Percentiles rank a stretch among this genome's conserved stretches.
These are phyloP conservation scores for Penaeus japonicus DNA, from an alignment of 1,140 invertebrate species.

Conservation along the genomic window DNA sequence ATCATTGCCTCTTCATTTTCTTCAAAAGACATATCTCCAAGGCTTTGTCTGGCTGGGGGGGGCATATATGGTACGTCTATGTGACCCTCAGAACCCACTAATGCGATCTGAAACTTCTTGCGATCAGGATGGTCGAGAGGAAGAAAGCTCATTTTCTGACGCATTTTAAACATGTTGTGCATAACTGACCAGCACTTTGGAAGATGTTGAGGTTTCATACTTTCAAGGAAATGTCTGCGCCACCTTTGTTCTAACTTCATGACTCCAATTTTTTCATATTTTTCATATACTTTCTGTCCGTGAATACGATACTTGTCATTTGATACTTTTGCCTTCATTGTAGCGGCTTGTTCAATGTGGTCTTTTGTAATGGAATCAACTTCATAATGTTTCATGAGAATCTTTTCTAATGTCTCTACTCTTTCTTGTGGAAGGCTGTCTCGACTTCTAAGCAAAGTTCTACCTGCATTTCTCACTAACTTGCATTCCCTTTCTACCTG, in stretches of 20 bases:
- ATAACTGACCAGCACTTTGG: slow-evolving; percentile 79
- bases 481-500: slow-evolving; percentile 63
- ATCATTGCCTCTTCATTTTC: too few relatives aligned
- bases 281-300: slow-evolving; percentile 74
- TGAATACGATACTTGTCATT: slow-evolving; percentile 71
- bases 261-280: slow-evolving; percentile 70
- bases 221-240: slow-evolving; percentile 79
- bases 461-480: slow-evolving; percentile 74
- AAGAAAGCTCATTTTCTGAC: slow-evolving; percentile 40
- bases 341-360: slow-evolving; percentile 60
- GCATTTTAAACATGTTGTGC: slow-evolving; percentile 67
- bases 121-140: slow-evolving; percentile 36
- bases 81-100: slow-evolving; percentile 42
- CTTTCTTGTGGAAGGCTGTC: slow-evolving; percentile 39
- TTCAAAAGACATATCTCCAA: too few relatives aligned
- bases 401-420: slow-evolving; percentile 59
- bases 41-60: too few relatives aligned
- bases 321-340: slow-evolving; percentile 62
- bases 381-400: slow-evolving; percentile 62
- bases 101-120: slow-evolving; percentile 33
- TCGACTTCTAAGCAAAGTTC: slow-evolving; percentile 68
- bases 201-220: slow-evolving; percentile 77
- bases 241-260: slow-evolving; percentile 76
- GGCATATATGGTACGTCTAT: slow-evolving; percentile 39
- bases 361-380: slow-evolving; percentile 61